These are phyloP conservation scores for Nothobranchius kuhntae DNA, from an alignment of 2,113 vertebrate species.

Conservation along the genomic window DNA sequence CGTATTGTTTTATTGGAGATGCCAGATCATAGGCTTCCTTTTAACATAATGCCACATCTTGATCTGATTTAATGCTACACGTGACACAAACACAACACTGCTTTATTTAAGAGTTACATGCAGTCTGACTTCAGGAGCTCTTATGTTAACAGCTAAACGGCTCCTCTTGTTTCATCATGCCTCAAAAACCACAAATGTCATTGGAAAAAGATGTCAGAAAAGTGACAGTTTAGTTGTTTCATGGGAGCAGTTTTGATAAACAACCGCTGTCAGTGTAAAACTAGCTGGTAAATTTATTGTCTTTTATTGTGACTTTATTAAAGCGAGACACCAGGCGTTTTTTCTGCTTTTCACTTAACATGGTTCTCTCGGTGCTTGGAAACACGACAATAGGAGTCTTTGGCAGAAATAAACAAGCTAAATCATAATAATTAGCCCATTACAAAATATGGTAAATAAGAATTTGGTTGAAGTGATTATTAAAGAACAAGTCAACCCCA, in stretches of 20 bases:
- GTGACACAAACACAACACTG: conserved; percentile 15
- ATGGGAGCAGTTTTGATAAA: neutral
- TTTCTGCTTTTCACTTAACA: neutral
- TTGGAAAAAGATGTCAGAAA: too few relatives aligned
- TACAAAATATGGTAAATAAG: too few relatives aligned
- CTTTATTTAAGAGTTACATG: conserved; percentile 8
- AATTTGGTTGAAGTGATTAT: too few relatives aligned
- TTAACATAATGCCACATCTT: neutral
- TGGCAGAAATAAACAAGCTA: neutral
- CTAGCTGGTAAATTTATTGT: neutral
- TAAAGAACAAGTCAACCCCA: too few relatives aligned
- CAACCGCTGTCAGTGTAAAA: neutral
- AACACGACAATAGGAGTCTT: neutral
- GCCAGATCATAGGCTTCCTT: conserved; percentile 6
- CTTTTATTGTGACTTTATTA: conserved; percentile 7
- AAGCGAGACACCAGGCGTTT: conserved; percentile 1
- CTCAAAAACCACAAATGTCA: too few relatives aligned
- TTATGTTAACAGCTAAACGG: conserved; percentile 1
- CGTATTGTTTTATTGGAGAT: conserved; percentile 4
- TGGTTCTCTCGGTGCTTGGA: neutral
- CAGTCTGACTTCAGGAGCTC: neutral
- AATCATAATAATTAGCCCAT: neutral
- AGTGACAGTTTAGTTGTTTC: conserved; percentile 3
- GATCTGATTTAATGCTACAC: conserved; percentile 9
- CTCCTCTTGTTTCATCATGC: neutral